Conservation (phyloP, 2,888 invertebrate genomes). For the Yponomeuta plumbellus region DNA sequence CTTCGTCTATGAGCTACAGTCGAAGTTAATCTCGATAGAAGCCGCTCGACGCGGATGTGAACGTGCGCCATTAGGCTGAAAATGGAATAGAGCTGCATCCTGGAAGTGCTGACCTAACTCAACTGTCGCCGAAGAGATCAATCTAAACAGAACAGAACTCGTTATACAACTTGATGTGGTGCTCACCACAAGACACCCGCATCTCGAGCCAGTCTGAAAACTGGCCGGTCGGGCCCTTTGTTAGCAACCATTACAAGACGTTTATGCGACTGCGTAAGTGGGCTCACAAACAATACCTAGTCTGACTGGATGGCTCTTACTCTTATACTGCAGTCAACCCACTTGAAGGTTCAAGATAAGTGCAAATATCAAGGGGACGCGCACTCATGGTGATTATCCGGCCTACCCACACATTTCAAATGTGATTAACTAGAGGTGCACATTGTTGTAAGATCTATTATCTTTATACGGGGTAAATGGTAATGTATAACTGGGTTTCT, state of each 20-base stretch:
- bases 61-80: conserved; percentile 19
- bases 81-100: conserved; percentile 12
- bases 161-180: not conserved
- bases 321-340: not conserved
- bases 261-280: not conserved
- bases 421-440: too few species aligned
- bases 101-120: conserved; percentile 15
- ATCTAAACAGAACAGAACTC: not conserved
- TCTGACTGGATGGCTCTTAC: not conserved
- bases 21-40: conserved; percentile 42
- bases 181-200: conserved; percentile 14
- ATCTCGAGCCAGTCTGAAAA: not conserved
- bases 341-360: not conserved
- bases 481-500: too few species aligned
- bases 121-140: conserved; percentile 7
- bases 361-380: not conserved
- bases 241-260: conserved; percentile 4
- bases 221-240: not conserved
- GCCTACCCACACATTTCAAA: too few species aligned
- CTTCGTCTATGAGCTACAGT: conserved; percentile 47
- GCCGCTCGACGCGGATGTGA: conserved; percentile 35
- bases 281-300: not conserved
- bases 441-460: too few species aligned
- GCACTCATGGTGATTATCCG: not conserved
- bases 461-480: too few species aligned